Conservation (phyloP, 1,140 invertebrate species). For the Cotesia glomerata region DNA sequence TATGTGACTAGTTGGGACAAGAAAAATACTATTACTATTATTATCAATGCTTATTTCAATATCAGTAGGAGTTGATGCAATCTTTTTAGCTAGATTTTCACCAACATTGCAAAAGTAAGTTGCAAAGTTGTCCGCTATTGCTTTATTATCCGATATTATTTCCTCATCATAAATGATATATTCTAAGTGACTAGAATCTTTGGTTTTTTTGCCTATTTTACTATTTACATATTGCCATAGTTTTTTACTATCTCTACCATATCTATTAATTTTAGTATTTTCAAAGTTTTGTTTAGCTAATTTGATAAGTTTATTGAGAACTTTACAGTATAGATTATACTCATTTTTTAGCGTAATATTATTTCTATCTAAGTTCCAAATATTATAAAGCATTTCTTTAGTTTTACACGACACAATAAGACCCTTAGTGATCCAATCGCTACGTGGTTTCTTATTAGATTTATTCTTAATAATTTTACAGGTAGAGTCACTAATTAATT, state of each 20-base stretch:
- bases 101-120: not conserved
- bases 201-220: too few relatives aligned
- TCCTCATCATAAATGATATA: too few relatives aligned
- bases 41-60: not conserved
- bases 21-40: not conserved
- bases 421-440: not conserved
- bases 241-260: too few relatives aligned
- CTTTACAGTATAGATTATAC: too few relatives aligned
- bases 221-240: too few relatives aligned
- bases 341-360: too few relatives aligned
- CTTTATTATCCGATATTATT: not conserved
- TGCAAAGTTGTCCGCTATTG: not conserved
- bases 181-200: too few relatives aligned
- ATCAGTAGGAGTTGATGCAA: not conserved
- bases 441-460: not conserved
- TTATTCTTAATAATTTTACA: not conserved
- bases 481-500: not conserved
- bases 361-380: slow-evolving; percentile 14
- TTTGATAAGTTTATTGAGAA: too few relatives aligned
- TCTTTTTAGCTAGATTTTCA: not conserved
- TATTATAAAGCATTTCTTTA: slow-evolving; percentile 31
- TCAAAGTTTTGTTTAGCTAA: too few relatives aligned
- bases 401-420: not conserved
- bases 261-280: too few relatives aligned
- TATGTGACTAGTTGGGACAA: not conserved